Percentiles rank a stretch among this genome's conserved stretches.
Evolutionary conservation across 2,888 invertebrate species (phyloP).

Genomic region (Stenolophus ochropezus): DNA sequence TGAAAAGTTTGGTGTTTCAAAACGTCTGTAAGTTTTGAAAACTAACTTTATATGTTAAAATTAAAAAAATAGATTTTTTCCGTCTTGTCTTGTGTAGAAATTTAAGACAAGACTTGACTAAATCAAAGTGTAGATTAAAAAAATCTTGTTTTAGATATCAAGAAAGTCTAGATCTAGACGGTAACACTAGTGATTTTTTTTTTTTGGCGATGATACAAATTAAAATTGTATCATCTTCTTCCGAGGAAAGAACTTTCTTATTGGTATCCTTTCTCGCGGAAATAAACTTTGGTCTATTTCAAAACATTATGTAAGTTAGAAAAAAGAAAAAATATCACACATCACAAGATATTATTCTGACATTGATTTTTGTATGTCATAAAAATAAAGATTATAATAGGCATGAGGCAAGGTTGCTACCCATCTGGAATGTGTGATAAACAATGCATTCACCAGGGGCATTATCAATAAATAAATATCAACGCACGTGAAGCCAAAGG

Average conservation of each 20-base stretch:
- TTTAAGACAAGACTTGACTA: too few species aligned
- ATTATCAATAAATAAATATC: background rate
- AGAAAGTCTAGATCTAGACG: too few species aligned
- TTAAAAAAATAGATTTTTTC: too few species aligned
- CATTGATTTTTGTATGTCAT: background rate
- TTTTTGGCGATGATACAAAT: background rate
- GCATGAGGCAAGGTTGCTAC: background rate
- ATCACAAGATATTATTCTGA: background rate
- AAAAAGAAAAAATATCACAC: background rate
- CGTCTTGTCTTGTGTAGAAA: too few species aligned
- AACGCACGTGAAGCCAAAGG: background rate
- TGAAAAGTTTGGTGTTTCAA: too few species aligned
- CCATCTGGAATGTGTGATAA: background rate
- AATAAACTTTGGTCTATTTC: background rate
- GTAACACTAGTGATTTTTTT: too few species aligned
- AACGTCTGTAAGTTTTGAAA: too few species aligned
- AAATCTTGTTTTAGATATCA: too few species aligned
- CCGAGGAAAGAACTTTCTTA: background rate
- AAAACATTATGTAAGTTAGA: background rate
- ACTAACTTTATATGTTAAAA: too few species aligned
- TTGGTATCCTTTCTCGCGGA: background rate
- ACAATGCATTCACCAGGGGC: background rate
- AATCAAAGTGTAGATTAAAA: too few species aligned
- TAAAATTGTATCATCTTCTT: too few species aligned
- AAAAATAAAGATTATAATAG: background rate